Evolutionary conservation across 2,888 invertebrate species (phyloP), one percentile per base, ranked within the genome.

Genomic region (Andrena dorsata): DNA sequence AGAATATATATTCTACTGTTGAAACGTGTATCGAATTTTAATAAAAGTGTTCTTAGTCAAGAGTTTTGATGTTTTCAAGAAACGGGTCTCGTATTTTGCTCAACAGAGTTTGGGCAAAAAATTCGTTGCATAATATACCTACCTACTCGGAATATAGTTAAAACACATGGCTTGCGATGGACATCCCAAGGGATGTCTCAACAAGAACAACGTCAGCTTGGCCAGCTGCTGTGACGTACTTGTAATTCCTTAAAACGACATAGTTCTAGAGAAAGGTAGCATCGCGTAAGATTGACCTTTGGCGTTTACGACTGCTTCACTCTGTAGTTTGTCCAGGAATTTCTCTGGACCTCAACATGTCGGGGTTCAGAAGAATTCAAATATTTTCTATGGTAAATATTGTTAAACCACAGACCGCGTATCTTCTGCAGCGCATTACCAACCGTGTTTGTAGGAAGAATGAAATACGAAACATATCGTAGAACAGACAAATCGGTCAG

Each of bases 121-220:
- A 84, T 78, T 76, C 58, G 69, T 56, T 47, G 35, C 32, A 35
- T 35, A 35, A 35, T 16, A n/a, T 47, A 53, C 35, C 35, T 47
- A 53, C 10, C 35, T 10, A 63, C 75, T 64, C 16, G 68, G 70
- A 79, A 76, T 70, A 74, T 70, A 84, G 82, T 85, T 84, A 84
- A 77, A 76, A 64, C 64, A 64, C 60, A 65, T 53, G 71, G 81
- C 84, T 81, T 78, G 78, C 82, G 81, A 82, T 84, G 70, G 76
- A 65, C 63, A 60, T 35, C 41, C 69, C 41, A 35, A 13, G 66
- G 78, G 65, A 63, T 80, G 85, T 82, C 82, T 82, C 82, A 76
- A 79, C 76, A 73, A 73, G 80, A 76, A 79, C 76, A 73, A 73
- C 60, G 80, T 66, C 58, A 63, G 56, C 47, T 66, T 72, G 58